phyloP scores from a whole-genome alignment of 2,797 vertebrate species.

The Sciurus vulgaris region DNA sequence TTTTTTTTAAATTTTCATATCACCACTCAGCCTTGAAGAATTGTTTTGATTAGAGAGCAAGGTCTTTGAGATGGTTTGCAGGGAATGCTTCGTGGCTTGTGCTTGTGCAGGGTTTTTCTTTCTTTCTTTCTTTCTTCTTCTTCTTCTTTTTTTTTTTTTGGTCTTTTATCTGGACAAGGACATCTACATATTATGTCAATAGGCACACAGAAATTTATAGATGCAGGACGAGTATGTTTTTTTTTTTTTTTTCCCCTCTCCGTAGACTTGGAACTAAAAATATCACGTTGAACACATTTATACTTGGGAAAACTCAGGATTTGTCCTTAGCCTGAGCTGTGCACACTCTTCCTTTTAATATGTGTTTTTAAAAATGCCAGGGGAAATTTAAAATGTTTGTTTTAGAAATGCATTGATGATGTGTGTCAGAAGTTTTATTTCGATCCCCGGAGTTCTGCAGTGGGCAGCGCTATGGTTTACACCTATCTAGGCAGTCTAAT shows the following conservation, averaged over 20 bases:
- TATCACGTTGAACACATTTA: slow-evolving; percentile 42
- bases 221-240: neutral
- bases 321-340: neutral
- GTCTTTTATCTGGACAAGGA: slow-evolving; percentile 71
- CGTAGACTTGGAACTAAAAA: slow-evolving; percentile 53
- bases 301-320: neutral
- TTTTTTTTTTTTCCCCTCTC: slow-evolving; percentile 2
- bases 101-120: neutral
- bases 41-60: slow-evolving; percentile 62
- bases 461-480: neutral
- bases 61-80: slow-evolving; percentile 53
- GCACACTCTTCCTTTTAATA: neutral
- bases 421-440: slow-evolving; percentile 19
- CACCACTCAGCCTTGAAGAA: slow-evolving; percentile 42
- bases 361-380: neutral
- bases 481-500: neutral
- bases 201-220: slow-evolving; percentile 60
- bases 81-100: neutral
- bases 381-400: neutral
- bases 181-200: slow-evolving; percentile 71
- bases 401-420: neutral
- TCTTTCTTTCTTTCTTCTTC: neutral
- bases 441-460: neutral
- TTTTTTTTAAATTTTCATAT: neutral
- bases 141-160: slow-evolving; percentile 14